phyloP scores from a whole-genome alignment of 2,888 invertebrate genomes.

The Chouioia cunea region DNA sequence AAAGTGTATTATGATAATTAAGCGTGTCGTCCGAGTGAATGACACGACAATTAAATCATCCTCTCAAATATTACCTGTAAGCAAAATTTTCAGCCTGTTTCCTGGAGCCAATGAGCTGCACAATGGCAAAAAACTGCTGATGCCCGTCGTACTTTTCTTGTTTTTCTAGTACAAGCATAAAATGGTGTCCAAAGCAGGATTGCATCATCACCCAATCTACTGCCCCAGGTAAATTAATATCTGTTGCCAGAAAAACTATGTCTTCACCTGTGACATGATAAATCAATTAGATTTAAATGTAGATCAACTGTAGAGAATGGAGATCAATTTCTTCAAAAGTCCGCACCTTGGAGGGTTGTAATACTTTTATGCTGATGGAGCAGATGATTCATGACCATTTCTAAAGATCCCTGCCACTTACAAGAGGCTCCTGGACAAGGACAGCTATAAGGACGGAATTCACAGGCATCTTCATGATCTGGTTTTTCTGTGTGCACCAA shows the following conservation, averaged over 20 bases:
- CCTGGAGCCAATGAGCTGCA: constrained; percentile 97
- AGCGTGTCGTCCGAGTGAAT: too few species aligned
- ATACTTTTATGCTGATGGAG: constrained; percentile 98
- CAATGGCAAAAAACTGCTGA: constrained; percentile 97
- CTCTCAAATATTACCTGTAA: too few species aligned
- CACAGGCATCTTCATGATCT: constrained; percentile 98
- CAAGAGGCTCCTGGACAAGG: constrained; percentile 99
- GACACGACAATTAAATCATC: too few species aligned
- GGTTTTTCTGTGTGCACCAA: constrained; percentile 97
- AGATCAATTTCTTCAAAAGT: too few species aligned
- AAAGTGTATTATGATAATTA: not conserved
- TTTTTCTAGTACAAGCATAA: constrained; percentile 99
- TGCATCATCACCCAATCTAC: constrained; percentile 99
- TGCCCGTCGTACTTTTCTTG: constrained; percentile 98
- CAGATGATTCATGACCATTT: constrained; percentile 98
- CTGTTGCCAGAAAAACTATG: constrained; percentile 99
- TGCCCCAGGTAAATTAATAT: constrained; percentile 98
- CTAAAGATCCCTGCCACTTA: constrained; percentile 98
- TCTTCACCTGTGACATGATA: constrained; percentile 81
- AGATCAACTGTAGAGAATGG: constrained; percentile 4
- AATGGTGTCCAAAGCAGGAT: constrained; percentile 98
- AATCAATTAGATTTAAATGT: constrained; percentile 1
- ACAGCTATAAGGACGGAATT: constrained; percentile 97
- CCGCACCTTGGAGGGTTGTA: constrained; percentile 94
- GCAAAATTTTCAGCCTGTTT: constrained; percentile 99